A percentile compares a stretch with the other conserved stretches of the same genome.
phyloP scores from a whole-genome alignment of 1,140 invertebrate species.

The Hycleus phaleratus region DNA sequence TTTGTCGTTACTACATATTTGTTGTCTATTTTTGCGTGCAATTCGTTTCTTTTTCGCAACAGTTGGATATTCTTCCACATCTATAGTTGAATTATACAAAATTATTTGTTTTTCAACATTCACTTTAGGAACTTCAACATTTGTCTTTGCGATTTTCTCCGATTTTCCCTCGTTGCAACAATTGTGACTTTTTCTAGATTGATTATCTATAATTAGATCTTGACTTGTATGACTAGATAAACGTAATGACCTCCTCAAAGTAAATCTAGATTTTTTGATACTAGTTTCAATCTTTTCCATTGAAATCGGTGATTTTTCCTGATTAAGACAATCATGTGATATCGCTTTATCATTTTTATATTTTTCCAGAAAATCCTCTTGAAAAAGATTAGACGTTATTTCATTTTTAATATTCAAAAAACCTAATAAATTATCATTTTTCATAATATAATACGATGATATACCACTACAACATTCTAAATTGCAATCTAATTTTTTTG shows the following conservation, averaged over 20 bases:
- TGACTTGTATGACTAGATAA: not conserved
- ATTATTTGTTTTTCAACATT: too few species aligned
- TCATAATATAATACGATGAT: slow-evolving; percentile 3
- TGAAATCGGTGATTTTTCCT: not conserved
- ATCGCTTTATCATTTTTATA: not conserved
- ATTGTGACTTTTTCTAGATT: not conserved
- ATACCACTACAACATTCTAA: not conserved
- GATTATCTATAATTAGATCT: not conserved
- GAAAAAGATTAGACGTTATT: not conserved
- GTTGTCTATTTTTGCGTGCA: too few species aligned
- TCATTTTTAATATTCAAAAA: slow-evolving; percentile 21
- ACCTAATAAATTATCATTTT: slow-evolving; percentile 13
- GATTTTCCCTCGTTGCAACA: too few species aligned
- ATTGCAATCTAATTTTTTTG: not conserved
- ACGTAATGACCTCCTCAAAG: not conserved
- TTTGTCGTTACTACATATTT: too few species aligned
- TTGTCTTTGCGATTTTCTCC: too few species aligned
- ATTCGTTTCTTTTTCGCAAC: too few species aligned
- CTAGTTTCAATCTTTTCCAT: not conserved
- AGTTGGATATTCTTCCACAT: too few species aligned
- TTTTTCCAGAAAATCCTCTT: not conserved
- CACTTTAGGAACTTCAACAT: too few species aligned
- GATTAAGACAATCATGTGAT: too few species aligned
- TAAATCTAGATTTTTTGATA: slow-evolving; percentile 8
- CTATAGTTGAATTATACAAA: too few species aligned